Conservation (phyloP, 2,797 vertebrate species). For the Pseudomugil tenellus region DNA sequence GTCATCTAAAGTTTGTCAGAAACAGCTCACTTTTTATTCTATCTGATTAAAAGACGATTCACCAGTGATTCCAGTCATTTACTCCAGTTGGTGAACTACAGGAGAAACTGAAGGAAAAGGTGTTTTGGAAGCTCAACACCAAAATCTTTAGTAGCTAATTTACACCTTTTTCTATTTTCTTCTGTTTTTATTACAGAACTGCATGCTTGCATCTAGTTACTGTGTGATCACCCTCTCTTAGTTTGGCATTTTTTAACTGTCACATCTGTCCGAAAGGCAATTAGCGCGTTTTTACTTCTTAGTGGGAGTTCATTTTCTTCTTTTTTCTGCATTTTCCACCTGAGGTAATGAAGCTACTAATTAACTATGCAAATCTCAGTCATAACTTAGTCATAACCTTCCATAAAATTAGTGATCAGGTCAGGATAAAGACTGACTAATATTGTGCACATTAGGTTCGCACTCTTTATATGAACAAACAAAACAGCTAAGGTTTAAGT, state of each 20-base stretch:
- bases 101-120: not conserved
- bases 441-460: not conserved
- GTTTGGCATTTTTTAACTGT: not conserved
- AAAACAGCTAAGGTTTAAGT: constrained; percentile 1
- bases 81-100: not conserved
- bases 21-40: no score
- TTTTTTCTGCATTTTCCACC: not conserved
- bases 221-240: not conserved
- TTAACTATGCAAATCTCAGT: not conserved
- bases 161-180: not conserved
- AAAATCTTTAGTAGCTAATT: not conserved
- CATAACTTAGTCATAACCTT: no score
- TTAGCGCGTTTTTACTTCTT: not conserved
- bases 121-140: not conserved
- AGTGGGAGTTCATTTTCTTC: not conserved
- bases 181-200: not conserved
- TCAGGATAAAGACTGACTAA: no score
- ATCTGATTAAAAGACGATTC: not conserved
- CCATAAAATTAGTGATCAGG: not conserved
- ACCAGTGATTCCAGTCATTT: not conserved
- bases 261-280: not conserved
- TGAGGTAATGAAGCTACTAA: not conserved
- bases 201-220: not conserved
- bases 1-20: not conserved
- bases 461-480: not conserved